phyloP scores from a whole-genome alignment of 2,113 vertebrate genomes.

The Anhinga rufa region DNA sequence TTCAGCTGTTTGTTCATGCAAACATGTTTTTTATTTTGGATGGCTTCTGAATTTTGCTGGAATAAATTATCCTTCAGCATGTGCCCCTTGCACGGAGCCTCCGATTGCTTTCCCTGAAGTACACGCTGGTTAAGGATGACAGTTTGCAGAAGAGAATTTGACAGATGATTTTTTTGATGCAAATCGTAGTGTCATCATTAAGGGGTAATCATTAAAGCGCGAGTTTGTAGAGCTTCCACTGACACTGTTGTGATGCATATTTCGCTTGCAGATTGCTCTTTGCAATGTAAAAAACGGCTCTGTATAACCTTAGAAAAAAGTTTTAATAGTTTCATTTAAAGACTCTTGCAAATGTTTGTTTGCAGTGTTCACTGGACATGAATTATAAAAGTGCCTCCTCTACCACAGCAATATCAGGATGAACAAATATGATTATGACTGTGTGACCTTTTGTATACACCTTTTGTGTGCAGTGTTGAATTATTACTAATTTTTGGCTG shows the following conservation, averaged over 20 bases:
- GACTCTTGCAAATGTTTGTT: background rate
- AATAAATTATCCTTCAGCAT: background rate
- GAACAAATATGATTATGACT: background rate
- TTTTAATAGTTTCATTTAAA: background rate
- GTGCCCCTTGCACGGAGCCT: background rate
- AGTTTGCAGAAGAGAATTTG: background rate
- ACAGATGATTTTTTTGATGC: background rate
- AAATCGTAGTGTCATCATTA: background rate
- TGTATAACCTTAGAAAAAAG: background rate
- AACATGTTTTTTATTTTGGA: background rate
- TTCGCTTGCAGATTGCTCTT: background rate
- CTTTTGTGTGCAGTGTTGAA: background rate
- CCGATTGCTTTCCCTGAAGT: background rate
- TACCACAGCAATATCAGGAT: background rate
- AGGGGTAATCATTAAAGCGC: background rate
- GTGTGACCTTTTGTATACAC: background rate
- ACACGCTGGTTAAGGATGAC: background rate
- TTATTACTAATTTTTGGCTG: background rate
- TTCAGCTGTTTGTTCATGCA: background rate
- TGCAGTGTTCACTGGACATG: background rate
- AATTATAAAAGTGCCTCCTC: background rate
- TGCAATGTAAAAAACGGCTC: background rate
- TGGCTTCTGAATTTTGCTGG: background rate
- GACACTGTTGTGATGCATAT: background rate
- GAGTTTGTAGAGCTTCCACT: background rate